A percentile compares a stretch with the other conserved stretches of the same genome.
Conservation (phyloP, 2,113 vertebrate species). For the Cryptomyrus ogoouensis region DNA sequence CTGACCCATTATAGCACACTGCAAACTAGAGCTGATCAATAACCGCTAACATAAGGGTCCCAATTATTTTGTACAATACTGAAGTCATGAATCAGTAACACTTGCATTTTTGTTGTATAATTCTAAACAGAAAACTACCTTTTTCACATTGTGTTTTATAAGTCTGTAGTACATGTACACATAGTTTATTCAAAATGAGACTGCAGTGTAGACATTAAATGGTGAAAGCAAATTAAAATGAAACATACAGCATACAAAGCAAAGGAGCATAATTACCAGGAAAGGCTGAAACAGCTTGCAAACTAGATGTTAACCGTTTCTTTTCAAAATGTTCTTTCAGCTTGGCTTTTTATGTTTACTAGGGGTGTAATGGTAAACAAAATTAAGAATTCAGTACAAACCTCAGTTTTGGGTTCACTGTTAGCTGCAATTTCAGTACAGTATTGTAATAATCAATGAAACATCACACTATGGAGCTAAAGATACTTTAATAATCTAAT, state of each 20-base stretch:
- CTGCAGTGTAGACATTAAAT: not conserved
- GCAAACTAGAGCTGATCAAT: not conserved
- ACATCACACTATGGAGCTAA: not conserved
- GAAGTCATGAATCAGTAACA: not conserved
- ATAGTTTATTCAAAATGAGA: too few relatives aligned
- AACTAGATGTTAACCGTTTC: not conserved
- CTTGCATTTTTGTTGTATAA: not conserved
- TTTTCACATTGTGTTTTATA: not conserved
- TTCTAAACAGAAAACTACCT: not conserved
- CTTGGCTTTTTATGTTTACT: not conserved
- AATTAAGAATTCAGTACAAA: not conserved
- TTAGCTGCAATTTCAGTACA: not conserved
- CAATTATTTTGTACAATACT: not conserved
- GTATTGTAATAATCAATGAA: not conserved
- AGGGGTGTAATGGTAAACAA: not conserved
- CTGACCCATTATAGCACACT: not conserved
- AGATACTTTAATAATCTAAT: not conserved
- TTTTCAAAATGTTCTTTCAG: not conserved
- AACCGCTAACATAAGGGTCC: not conserved
- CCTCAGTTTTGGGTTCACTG: not conserved
- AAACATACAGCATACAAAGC: not conserved
- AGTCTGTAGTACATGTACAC: not conserved
- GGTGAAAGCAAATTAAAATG: not conserved
- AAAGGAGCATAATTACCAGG: not conserved
- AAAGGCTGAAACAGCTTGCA: not conserved